Conservation (phyloP, 2,113 vertebrate genomes). For the Sakesphorus luctuosus region DNA sequence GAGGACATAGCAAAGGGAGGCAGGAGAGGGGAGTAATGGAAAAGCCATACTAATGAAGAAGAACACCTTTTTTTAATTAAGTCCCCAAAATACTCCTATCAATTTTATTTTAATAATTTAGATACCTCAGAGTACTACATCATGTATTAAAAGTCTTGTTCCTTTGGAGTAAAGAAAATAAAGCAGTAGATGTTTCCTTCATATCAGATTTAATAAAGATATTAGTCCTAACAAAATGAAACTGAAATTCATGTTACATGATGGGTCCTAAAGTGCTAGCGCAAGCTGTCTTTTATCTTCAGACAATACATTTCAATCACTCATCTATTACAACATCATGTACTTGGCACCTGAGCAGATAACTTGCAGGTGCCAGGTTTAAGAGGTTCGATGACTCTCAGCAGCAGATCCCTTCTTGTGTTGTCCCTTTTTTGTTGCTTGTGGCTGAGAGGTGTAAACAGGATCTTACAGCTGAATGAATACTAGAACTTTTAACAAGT, state of each 20-base stretch:
- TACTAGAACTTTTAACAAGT: neutral
- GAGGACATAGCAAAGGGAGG: neutral
- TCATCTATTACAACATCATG: constrained; percentile 26
- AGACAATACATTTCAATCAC: constrained; percentile 48
- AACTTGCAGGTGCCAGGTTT: neutral
- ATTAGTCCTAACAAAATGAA: neutral
- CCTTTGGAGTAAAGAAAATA: neutral
- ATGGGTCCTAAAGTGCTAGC: constrained; percentile 31
- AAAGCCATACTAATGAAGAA: neutral
- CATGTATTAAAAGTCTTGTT: neutral
- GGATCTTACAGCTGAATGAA: neutral
- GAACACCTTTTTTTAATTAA: neutral
- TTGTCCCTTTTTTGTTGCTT: constrained; percentile 9
- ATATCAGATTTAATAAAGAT: neutral
- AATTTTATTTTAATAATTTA: neutral
- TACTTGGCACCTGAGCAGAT: neutral
- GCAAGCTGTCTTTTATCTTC: constrained; percentile 54
- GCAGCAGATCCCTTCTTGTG: constrained; percentile 23
- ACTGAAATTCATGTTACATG: neutral
- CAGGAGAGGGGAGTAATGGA: neutral
- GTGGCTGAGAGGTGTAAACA: neutral
- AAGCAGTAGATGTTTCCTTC: neutral
- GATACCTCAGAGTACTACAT: neutral
- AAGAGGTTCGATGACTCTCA: neutral
- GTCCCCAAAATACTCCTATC: neutral